Base-by-base conservation (phyloP, 2,888 invertebrate genomes). In the Ganaspis brasiliensis region DNA sequence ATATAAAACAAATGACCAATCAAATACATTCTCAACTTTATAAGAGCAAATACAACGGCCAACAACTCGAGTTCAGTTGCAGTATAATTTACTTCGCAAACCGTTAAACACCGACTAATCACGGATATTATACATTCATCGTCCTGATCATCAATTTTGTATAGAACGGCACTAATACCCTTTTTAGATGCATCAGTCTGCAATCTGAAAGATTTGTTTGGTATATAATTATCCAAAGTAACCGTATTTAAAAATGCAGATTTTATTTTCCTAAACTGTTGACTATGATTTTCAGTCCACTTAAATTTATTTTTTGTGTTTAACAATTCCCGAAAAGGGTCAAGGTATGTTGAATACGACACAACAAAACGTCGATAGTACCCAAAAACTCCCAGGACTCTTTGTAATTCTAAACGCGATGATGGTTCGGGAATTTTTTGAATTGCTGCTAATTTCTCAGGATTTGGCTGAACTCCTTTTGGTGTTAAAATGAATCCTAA, bases 1-100 rank as follows among this genome's bases (percentile, higher is more conserved):
- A 77, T 10, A 89, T 56, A 75, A 16, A 89, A 78, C 1, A 56
- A 6, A 2, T 45, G 72, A 0, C 83, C 85, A 14, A 82, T 61
- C 0, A 87, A 72, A 76, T 86, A 86, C 6, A 80, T 79, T 21
- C 86, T 82, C 78, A 86, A 87, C 74, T 86, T 85, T 9, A 61
- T 74, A 0, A 87, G 52, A 0, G 82, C 73, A 71, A 76, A 84
- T 0, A 88, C 78, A 6, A 87, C 77, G 0, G 85, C 85, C 12
- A 82, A 79, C 5, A 85, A 75, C 49, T 87, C 86, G 37, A 85
- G 84, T 77, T 86, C 87, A 0, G 85, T 79, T 0, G 81, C 82
- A 0, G 82, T 85, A 79, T 86, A 87, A 5, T 73, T 81, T 6
- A 72, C 9, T 74, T 87, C 84, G 0, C 83, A 75, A 0, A 73